Percentiles rank a stretch among this genome's conserved stretches.
Evolutionary conservation across 2,113 vertebrate species (phyloP).

Genomic region (Odocoileus hemionus): DNA sequence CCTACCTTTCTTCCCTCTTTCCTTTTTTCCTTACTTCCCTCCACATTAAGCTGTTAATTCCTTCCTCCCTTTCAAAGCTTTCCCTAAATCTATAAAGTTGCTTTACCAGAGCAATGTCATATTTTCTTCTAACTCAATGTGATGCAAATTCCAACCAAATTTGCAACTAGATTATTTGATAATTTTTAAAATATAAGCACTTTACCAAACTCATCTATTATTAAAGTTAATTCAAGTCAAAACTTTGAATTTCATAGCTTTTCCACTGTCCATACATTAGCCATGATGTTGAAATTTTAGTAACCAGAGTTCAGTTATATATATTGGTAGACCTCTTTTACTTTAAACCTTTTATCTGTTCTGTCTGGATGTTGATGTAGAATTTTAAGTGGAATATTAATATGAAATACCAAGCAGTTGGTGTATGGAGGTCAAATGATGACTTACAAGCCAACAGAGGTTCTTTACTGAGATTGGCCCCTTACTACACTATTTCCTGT

Average conservation of each 20-base stretch:
- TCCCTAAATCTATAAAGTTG: neutral
- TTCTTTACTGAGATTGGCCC: constrained; percentile 49
- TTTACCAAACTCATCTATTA: neutral
- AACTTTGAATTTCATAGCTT: neutral
- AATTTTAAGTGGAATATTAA: neutral
- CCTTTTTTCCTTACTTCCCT: neutral
- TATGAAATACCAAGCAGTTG: neutral
- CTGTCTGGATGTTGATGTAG: neutral
- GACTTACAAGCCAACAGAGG: neutral
- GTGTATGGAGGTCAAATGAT: neutral
- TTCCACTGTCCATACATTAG: neutral
- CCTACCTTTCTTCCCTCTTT: neutral
- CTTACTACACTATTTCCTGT: constrained; percentile 67
- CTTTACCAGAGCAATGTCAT: neutral
- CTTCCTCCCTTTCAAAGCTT: neutral
- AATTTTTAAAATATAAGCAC: neutral
- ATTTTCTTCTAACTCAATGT: neutral
- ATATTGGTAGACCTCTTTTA: neutral
- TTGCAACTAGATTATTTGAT: neutral
- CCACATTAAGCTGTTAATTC: neutral
- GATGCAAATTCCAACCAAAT: neutral
- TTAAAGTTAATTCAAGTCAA: neutral
- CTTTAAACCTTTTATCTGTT: neutral
- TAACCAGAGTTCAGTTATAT: neutral
- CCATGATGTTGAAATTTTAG: neutral